Percentiles rank a stretch among this genome's conserved stretches.
phyloP scores from a whole-genome alignment of 2,888 invertebrate species.

The Chesias legatella region DNA sequence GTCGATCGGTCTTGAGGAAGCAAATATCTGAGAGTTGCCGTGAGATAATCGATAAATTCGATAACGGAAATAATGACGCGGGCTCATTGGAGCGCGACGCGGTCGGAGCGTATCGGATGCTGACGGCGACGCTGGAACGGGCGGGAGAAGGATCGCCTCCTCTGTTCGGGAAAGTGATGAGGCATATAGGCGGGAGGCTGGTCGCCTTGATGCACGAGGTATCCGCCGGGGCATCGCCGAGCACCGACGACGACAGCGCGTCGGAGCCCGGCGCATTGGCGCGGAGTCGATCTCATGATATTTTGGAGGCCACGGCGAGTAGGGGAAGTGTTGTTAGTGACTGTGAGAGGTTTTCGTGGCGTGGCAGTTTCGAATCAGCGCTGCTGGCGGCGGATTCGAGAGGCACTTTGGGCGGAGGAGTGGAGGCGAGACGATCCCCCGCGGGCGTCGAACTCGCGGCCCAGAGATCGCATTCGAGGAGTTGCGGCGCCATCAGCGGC shows the following conservation, averaged over 20 bases:
- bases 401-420: conserved; percentile 87
- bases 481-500: conserved; percentile 92
- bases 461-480: conserved; percentile 88
- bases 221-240: conserved; percentile 88
- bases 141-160: conserved; percentile 88
- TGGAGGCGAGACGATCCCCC: conserved; percentile 88
- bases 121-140: conserved; percentile 91
- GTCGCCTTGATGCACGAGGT: conserved; percentile 96
- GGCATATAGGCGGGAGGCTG: conserved; percentile 92
- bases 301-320: conserved; percentile 82
- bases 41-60: conserved; percentile 93
- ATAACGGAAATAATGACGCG: conserved; percentile 83
- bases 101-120: conserved; percentile 91
- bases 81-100: conserved; percentile 85
- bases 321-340: conserved; percentile 88
- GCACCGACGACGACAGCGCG: conserved; percentile 86
- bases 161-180: conserved; percentile 93
- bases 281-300: conserved; percentile 90
- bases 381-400: conserved; percentile 92
- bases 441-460: conserved; percentile 91
- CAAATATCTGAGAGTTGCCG: conserved; percentile 94
- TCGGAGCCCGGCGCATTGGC: conserved; percentile 85
- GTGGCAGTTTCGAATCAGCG: conserved; percentile 95
- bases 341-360: conserved; percentile 94
- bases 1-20: conserved; percentile 87